Evolutionary conservation across 2,113 vertebrate species (phyloP), one percentile per base, ranked within the genome.

Genomic region (Halcyon malimbica): DNA sequence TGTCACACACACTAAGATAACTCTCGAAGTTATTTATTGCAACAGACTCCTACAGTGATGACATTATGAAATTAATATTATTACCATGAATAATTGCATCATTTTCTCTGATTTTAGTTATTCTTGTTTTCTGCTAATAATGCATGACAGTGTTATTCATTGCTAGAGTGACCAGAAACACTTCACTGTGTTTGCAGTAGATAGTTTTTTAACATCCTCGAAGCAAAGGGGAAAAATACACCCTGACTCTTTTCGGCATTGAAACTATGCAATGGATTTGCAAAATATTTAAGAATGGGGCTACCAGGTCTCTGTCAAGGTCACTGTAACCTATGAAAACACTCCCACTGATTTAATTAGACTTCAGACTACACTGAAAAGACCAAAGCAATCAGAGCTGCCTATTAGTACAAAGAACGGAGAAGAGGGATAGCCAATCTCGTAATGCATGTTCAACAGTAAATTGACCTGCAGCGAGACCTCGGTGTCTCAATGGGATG

Each of bases 21-120:
- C 57, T 92, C 35, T 78, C 3, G 6, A 92, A 64, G 64, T 94
- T 94, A 78, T 87, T 96, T 93, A 74, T 87, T 68, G 60, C 68
- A 85, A 83, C 33, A 70, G 73, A 39, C 21, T 15, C 44, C 44
- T 90, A 76, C 33, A 67, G 48, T 0, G 51, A 92, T 56, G 77
- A 78, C 73, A 91, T 78, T 46, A 78, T 67, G 80, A 81, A 94
- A 91, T 87, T 81, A 91, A 70, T 91, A 89, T 67, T 94, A 87
- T 81, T 92, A 53, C 39, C 71, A 48, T 56, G 73, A 89, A 89
- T 91, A 75, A 89, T 64, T 78, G 60, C 13, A 16, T 63, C 0
- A 75, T 84, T 82, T 91, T 91, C 35, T 71, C 69, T 41, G 48
- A 81, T 78, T 90, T 29, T 91, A 82, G 70, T 59, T 54, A 74